These are phyloP conservation scores for Linnaemya vulpina DNA, from an alignment of 2,888 invertebrate genomes.

Conservation along the genomic window DNA sequence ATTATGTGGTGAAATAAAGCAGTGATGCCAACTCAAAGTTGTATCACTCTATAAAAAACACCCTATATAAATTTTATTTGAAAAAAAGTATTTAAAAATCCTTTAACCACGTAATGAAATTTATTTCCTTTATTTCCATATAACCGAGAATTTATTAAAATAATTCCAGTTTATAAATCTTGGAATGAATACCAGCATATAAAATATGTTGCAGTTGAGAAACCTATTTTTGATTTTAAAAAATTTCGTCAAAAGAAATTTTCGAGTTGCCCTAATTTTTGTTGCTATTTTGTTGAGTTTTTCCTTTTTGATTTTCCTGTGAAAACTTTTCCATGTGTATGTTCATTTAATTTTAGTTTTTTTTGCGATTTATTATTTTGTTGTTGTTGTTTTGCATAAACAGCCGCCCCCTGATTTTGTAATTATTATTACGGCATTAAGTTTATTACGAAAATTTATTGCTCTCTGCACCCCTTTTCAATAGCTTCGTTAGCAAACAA, in stretches of 20 bases:
- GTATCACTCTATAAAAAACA: no score
- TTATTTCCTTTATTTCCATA: no score
- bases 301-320: slow-evolving; percentile 22
- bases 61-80: no score
- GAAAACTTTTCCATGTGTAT: slow-evolving; percentile 67
- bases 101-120: no score
- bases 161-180: no score
- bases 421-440: slow-evolving; percentile 50
- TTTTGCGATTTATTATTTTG: neutral
- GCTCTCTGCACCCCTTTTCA: neutral
- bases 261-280: slow-evolving; percentile 7
- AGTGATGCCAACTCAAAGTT: no score
- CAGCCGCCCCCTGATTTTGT: slow-evolving; percentile 46
- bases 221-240: no score
- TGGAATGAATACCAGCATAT: no score
- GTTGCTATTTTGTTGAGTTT: neutral
- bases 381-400: neutral
- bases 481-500: neutral
- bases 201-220: no score
- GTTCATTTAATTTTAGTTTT: slow-evolving; percentile 66
- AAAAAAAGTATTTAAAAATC: no score
- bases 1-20: no score
- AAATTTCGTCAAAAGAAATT: neutral
- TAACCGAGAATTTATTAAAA: no score
- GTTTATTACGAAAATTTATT: slow-evolving; percentile 38